phyloP scores from a whole-genome alignment of 1,140 invertebrate genomes.

The Idris sp. region DNA sequence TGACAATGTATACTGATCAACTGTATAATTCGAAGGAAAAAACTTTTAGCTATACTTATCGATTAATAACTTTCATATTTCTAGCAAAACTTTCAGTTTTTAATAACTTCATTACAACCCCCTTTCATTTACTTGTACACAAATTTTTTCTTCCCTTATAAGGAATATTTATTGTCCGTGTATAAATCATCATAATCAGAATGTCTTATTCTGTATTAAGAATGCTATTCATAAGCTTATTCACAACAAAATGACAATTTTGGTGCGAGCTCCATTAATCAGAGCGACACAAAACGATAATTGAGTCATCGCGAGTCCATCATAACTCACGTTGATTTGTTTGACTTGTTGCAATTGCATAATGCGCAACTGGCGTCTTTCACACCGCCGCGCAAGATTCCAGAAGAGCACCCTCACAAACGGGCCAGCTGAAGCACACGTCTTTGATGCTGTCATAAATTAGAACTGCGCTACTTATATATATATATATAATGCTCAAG shows the following conservation, averaged over 20 bases:
- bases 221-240: constrained; percentile 39
- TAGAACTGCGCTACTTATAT: constrained; percentile 50
- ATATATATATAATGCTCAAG: constrained; percentile 55
- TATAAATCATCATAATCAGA: constrained; percentile 6
- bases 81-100: too few relatives aligned
- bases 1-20: too few relatives aligned
- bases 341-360: constrained; percentile 26
- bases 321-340: constrained; percentile 56
- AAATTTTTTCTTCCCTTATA: too few relatives aligned
- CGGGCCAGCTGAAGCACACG: constrained; percentile 36
- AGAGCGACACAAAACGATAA: constrained; percentile 45
- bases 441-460: constrained; percentile 54
- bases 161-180: too few relatives aligned
- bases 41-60: too few relatives aligned
- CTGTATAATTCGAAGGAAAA: too few relatives aligned
- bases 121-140: too few relatives aligned
- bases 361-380: constrained; percentile 37
- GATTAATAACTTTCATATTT: too few relatives aligned
- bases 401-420: constrained; percentile 46
- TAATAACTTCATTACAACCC: too few relatives aligned
- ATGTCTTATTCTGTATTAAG: constrained; percentile 9
- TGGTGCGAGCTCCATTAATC: constrained; percentile 31
- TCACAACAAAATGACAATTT: constrained; percentile 48
- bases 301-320: constrained; percentile 48
- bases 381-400: constrained; percentile 32